A percentile compares a stretch with the other conserved stretches of the same genome.
These are phyloP conservation scores for Pteromalus puparum DNA, from an alignment of 1,140 invertebrate genomes.

Conservation along the genomic window DNA sequence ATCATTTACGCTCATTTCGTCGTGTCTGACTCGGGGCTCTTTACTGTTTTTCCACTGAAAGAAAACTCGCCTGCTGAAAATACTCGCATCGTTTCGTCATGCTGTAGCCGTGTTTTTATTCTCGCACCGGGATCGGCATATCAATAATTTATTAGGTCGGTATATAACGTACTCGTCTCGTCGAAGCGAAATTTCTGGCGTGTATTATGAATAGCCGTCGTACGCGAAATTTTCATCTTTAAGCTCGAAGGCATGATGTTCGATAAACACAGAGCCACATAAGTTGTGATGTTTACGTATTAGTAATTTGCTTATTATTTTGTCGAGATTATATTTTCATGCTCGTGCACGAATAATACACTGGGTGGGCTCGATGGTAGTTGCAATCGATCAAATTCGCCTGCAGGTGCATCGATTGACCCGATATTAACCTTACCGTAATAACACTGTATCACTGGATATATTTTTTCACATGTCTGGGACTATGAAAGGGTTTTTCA, in stretches of 20 bases:
- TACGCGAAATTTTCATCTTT: not conserved
- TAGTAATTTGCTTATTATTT: slow-evolving; percentile 11
- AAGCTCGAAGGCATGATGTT: not conserved
- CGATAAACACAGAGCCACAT: not conserved
- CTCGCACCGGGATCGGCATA: slow-evolving; percentile 32
- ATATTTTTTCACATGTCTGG: too few species aligned
- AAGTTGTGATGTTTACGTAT: not conserved
- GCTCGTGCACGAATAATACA: not conserved
- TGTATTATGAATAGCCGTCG: not conserved
- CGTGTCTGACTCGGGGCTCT: not conserved
- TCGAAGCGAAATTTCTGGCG: not conserved
- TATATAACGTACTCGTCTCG: not conserved
- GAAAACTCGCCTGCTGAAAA: slow-evolving; percentile 31
- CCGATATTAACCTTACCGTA: slow-evolving; percentile 12
- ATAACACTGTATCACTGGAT: not conserved
- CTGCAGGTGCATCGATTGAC: slow-evolving; percentile 20
- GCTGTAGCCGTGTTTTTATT: not conserved
- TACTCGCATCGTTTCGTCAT: not conserved
- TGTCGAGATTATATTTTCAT: slow-evolving; percentile 24
- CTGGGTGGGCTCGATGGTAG: not conserved
- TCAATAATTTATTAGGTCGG: slow-evolving; percentile 51
- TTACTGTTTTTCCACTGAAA: slow-evolving; percentile 7
- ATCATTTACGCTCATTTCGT: not conserved
- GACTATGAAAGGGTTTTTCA: not conserved
- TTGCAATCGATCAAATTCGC: slow-evolving; percentile 19